Evolutionary conservation across 2,888 invertebrate species (phyloP).

Genomic region (Tetranychus piercei): DNA sequence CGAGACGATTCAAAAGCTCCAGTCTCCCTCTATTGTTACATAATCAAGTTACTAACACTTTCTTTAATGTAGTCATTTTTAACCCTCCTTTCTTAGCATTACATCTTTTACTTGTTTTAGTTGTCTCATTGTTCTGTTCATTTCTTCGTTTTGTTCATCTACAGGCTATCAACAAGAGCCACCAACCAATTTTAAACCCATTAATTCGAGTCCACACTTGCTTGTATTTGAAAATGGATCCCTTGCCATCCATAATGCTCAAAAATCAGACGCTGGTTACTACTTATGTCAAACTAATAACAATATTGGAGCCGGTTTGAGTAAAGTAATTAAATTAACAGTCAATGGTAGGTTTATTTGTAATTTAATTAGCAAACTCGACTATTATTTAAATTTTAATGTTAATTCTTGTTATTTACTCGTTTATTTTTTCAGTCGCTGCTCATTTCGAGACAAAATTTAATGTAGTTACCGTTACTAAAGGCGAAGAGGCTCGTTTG

Average conservation of each 20-base stretch:
- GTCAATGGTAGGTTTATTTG: constrained; percentile 20
- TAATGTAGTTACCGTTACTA: constrained; percentile 26
- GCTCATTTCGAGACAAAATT: constrained; percentile 25
- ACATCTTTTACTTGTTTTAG: too few species aligned
- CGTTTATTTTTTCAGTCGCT: constrained; percentile 1
- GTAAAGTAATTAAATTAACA: constrained; percentile 27
- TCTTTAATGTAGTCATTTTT: too few species aligned
- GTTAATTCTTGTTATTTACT: background rate
- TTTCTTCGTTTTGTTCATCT: background rate
- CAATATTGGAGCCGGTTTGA: constrained; percentile 26
- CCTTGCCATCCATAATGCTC: constrained; percentile 24
- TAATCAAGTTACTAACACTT: too few species aligned
- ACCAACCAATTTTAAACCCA: constrained; percentile 26
- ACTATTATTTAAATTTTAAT: background rate
- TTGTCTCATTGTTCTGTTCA: too few species aligned
- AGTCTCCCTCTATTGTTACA: too few species aligned
- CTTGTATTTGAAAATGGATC: constrained; percentile 28
- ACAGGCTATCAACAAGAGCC: constrained; percentile 10
- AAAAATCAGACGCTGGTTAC: constrained; percentile 26
- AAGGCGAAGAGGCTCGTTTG: constrained; percentile 26
- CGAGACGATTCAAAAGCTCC: too few species aligned
- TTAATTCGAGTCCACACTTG: constrained; percentile 26
- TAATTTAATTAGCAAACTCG: background rate
- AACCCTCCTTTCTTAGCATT: too few species aligned
- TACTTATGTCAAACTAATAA: constrained; percentile 28